Percentiles rank a stretch among this genome's conserved stretches.
These are phyloP conservation scores for Australoheros facetus DNA, from an alignment of 2,797 vertebrate genomes.

Conservation along the genomic window DNA sequence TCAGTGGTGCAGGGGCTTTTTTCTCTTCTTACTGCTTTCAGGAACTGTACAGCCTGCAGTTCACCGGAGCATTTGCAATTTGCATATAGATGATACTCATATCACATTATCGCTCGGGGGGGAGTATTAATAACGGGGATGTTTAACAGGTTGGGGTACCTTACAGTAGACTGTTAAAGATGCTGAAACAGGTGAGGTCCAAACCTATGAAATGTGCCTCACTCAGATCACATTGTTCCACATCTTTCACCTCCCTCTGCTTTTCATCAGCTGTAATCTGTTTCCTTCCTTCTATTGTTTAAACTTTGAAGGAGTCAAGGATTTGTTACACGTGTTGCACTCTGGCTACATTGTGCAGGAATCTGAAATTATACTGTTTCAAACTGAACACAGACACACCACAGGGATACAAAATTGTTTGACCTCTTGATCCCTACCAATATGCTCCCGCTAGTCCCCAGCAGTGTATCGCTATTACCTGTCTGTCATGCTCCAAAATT, in stretches of 20 bases:
- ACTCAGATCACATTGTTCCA: background rate
- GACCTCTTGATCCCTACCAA: constrained; percentile 41
- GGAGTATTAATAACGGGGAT: constrained; percentile 56
- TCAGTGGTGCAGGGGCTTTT: constrained; percentile 33
- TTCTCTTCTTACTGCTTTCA: constrained; percentile 38
- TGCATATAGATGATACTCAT: constrained; percentile 70
- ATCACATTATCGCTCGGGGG: constrained; percentile 50
- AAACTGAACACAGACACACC: constrained; percentile 28
- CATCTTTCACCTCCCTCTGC: background rate
- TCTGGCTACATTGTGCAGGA: background rate
- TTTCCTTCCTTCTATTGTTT: constrained; percentile 5
- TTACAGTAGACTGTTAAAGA: constrained; percentile 17
- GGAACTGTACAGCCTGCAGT: constrained; percentile 21
- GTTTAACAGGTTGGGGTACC: constrained; percentile 48
- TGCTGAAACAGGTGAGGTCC: constrained; percentile 29
- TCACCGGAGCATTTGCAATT: constrained; percentile 59
- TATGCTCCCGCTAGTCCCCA: constrained; percentile 21
- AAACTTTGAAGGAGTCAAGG: background rate
- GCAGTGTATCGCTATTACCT: constrained; percentile 14
- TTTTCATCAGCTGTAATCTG: background rate
- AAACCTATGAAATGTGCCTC: constrained; percentile 1
- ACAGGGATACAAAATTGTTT: constrained; percentile 45
- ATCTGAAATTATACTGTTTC: constrained; percentile 9
- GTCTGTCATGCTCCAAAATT: constrained; percentile 38
- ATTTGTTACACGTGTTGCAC: background rate